These are phyloP conservation scores for Stylophora pistillata DNA, from an alignment of 64 coral and sea anemone genomes.

Conservation along the genomic window DNA sequence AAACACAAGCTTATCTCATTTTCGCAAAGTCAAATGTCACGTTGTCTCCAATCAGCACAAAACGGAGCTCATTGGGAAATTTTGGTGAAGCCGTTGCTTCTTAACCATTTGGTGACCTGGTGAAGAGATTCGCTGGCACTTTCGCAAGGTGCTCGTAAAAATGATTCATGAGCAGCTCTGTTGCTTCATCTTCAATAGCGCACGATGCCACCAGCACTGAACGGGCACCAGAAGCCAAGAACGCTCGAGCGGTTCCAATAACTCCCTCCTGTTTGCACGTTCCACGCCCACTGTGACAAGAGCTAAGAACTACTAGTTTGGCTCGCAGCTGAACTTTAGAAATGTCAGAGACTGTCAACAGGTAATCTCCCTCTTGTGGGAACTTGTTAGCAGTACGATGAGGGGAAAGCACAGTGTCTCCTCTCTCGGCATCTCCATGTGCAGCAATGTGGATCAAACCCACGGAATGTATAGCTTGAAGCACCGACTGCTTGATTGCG, in stretches of 20 bases:
- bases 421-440: background rate
- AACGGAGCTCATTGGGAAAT: background rate
- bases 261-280: background rate
- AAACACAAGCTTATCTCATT: background rate
- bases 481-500: background rate
- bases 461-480: background rate
- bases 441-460: background rate
- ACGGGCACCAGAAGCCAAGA: background rate
- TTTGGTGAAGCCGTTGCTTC: background rate
- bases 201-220: background rate
- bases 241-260: background rate
- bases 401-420: background rate
- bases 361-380: background rate
- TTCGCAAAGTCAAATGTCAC: background rate
- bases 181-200: background rate
- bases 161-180: background rate
- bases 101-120: background rate
- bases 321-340: background rate
- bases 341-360: background rate
- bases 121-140: background rate
- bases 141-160: background rate
- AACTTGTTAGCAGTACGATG: background rate
- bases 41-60: conserved; percentile 1
- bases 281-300: background rate
- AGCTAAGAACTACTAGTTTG: background rate